Base-by-base conservation (phyloP, 2,797 vertebrate species). In the Spinibarbus caldwelli region DNA sequence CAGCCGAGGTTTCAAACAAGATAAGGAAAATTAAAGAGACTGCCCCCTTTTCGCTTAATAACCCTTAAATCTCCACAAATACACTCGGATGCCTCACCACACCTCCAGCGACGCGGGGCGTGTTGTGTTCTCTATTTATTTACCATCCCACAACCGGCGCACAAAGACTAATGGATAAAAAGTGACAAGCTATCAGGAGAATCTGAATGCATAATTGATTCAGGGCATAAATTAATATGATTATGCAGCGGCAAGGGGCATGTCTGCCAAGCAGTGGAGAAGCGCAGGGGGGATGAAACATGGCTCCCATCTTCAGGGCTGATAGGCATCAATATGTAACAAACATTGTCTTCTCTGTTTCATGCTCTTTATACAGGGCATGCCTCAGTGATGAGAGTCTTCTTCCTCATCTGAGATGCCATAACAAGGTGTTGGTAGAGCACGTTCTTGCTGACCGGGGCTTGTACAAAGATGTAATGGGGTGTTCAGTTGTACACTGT, bases 171-270 rank as follows among this genome's bases (percentile, higher is more conserved):
- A 94, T 95, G 96, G 96, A 96, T 96, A 96, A 94, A 97, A 95
- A 94, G 94, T 96, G 96, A 96, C 96, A 97, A 94, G 95, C 94
- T 96, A 96, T 96, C 96, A 92, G 92, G 93, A 92, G 94, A 96
- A 95, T 96, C 92, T 96, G 95, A 96, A 97, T 98, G 96, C 95
- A 97, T 97, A 97, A 97, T 97, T 97, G 96, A 97, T 97, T 91
- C 91, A 91, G 87, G 89, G 93, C 95, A 97, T 97, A 97, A 96
- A 97, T 97, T 97, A 97, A 96, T 96, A 96, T 92, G 95, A 96
- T 97, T 96, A 96, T 94, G 93, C 92, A 93, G 95, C 95, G 92
- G 95, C 95, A 95, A 94, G 94, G 92, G 90, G 93, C 88, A 93
- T 91, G 93, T 91, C 96, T 96, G 95, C 94, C 94, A 95, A 94